phyloP scores from a whole-genome alignment of 2,797 vertebrate genomes.

The Syncerus caffer region DNA sequence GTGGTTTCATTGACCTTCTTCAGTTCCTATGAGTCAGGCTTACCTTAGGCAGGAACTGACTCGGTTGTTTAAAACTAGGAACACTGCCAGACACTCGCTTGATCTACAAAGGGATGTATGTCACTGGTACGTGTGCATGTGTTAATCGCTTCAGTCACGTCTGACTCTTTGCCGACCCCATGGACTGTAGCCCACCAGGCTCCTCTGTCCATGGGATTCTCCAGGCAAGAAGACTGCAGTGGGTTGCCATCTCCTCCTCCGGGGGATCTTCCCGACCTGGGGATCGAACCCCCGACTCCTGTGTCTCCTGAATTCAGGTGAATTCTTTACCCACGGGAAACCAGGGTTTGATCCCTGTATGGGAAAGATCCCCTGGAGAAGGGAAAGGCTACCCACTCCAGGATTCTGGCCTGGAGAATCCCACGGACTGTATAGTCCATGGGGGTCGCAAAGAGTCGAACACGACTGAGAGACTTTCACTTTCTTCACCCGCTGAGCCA shows the following conservation, averaged over 20 bases:
- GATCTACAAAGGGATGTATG: background rate
- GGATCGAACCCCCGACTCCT: background rate
- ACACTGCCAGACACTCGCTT: rapidly evolving
- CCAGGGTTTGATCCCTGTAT: background rate
- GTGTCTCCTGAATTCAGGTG: background rate
- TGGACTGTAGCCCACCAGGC: background rate
- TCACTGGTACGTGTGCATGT: rapidly evolving
- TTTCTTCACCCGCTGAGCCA: background rate
- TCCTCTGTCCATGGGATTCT: background rate
- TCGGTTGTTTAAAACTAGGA: background rate
- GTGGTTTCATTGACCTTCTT: rapidly evolving
- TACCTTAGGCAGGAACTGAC: background rate
- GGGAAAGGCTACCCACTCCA: background rate
- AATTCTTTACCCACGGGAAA: background rate
- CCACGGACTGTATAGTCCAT: background rate
- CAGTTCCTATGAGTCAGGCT: background rate
- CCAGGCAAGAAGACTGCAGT: background rate
- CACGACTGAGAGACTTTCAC: background rate
- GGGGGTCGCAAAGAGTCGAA: background rate
- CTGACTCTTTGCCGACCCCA: background rate
- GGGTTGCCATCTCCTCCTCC: background rate
- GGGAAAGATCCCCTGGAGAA: background rate
- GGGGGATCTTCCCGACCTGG: background rate
- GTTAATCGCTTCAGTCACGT: rapidly evolving
- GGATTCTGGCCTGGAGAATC: background rate